Evolutionary conservation across 2,888 invertebrate species (phyloP).

Genomic region (Spodoptera exigua): DNA sequence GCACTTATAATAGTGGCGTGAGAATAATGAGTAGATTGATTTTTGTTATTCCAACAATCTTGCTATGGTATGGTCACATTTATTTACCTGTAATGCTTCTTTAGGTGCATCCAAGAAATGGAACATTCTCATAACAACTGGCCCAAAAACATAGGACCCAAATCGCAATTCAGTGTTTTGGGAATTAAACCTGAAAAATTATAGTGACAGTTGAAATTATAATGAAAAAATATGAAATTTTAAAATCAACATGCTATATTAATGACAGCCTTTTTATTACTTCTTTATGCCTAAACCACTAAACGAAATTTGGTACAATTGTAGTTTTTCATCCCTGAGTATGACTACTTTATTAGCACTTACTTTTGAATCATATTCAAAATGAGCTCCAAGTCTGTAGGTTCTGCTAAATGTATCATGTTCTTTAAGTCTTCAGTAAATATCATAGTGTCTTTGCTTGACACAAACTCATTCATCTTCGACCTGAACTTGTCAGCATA

Average conservation of each 20-base stretch:
- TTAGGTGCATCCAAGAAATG: conserved; percentile 92
- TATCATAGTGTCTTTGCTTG: conserved; percentile 90
- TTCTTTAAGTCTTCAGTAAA: conserved; percentile 96
- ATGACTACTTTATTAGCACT: conserved; percentile 43
- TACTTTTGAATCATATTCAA: conserved; percentile 92
- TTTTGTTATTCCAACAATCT: too few species aligned
- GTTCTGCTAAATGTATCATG: conserved; percentile 92
- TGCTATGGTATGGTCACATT: too few species aligned
- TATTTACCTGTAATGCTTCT: conserved; percentile 89
- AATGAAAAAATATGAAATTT: too few species aligned
- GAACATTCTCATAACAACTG: conserved; percentile 94
- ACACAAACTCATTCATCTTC: conserved; percentile 92
- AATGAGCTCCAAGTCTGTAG: conserved; percentile 90
- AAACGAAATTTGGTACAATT: too few species aligned
- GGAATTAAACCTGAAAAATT: conserved; percentile 91
- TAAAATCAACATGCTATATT: too few species aligned
- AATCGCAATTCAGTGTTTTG: conserved; percentile 93
- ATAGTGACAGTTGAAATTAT: too few species aligned
- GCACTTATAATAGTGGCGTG: too few species aligned
- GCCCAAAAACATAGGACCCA: conserved; percentile 95
- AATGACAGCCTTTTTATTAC: too few species aligned
- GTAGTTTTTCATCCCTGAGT: neutral
- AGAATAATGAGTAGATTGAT: too few species aligned
- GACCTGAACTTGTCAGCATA: conserved; percentile 91
- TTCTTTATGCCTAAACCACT: too few species aligned